Evolutionary conservation across 2,113 vertebrate genomes (phyloP).

Genomic region (Anoplopoma fimbria): DNA sequence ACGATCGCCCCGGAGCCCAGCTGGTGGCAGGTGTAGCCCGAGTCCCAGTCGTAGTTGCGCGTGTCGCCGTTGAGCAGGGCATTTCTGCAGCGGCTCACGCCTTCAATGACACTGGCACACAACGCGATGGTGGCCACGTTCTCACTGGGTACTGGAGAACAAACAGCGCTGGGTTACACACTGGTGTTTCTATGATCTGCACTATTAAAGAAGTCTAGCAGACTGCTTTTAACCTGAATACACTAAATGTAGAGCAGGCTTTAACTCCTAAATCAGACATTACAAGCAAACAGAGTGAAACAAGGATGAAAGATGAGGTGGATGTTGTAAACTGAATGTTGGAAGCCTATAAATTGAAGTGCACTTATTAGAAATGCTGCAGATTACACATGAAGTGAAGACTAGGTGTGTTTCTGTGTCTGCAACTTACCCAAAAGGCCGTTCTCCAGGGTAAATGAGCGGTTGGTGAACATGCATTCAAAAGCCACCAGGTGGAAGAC

Average conservation of each 20-base stretch:
- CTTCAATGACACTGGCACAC: slow-evolving; percentile 96
- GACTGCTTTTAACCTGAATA: background rate
- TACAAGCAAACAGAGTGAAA: background rate
- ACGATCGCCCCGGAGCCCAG: slow-evolving; percentile 97
- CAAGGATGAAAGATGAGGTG: no score
- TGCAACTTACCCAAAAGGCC: slow-evolving; percentile 91
- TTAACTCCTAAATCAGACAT: background rate
- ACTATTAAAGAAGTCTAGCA: background rate
- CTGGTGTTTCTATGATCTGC: background rate
- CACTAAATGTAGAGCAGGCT: background rate
- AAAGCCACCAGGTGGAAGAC: slow-evolving; percentile 99
- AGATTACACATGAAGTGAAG: background rate
- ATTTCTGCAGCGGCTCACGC: slow-evolving; percentile 96
- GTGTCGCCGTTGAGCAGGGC: slow-evolving; percentile 97
- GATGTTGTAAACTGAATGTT: background rate
- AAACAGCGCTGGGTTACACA: background rate
- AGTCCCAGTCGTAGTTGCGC: slow-evolving; percentile 99
- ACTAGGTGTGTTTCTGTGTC: background rate
- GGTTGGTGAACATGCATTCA: slow-evolving; percentile 97
- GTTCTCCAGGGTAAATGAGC: slow-evolving; percentile 91
- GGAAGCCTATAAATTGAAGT: background rate
- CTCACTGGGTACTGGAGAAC: slow-evolving; percentile 89
- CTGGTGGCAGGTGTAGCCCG: slow-evolving; percentile 98
- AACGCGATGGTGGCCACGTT: slow-evolving; percentile 93
- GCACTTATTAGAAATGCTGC: background rate